Conservation (phyloP, 2,888 invertebrate species). For the Odontothrips loti region DNA sequence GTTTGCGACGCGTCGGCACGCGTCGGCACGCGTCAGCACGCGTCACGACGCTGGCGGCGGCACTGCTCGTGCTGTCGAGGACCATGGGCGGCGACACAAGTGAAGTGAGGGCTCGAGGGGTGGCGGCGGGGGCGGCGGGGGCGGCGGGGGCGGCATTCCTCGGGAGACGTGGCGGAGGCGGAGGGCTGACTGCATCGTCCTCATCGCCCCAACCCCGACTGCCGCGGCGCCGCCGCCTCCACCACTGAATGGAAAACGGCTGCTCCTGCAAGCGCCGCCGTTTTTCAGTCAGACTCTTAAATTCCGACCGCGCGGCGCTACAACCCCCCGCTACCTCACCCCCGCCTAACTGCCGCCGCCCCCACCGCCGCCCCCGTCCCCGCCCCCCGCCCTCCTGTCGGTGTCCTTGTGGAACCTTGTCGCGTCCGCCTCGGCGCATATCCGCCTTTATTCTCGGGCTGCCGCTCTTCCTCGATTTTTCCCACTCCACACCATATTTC, state of each 20-base stretch:
- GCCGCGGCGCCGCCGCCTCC: no score
- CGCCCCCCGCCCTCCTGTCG: background rate
- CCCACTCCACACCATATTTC: background rate
- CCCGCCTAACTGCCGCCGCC: background rate
- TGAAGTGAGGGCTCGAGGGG: no score
- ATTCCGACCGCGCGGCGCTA: background rate
- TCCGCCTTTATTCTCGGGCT: background rate
- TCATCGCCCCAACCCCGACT: no score
- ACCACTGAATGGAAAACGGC: no score
- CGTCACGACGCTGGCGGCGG: background rate
- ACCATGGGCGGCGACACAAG: background rate
- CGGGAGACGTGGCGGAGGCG: no score
- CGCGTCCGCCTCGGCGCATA: background rate
- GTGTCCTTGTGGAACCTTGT: background rate
- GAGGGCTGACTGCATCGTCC: no score
- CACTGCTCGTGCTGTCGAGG: background rate
- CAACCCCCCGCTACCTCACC: background rate
- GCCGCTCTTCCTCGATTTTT: background rate
- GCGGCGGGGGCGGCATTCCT: no score
- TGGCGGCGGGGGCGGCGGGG: no score
- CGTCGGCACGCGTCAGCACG: background rate
- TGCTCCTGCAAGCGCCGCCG: no score
- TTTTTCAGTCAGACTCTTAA: background rate
- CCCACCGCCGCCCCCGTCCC: background rate
- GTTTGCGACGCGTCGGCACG: background rate